phyloP scores from a whole-genome alignment of 2,113 vertebrate genomes.

The Ardeotis arabs region DNA sequence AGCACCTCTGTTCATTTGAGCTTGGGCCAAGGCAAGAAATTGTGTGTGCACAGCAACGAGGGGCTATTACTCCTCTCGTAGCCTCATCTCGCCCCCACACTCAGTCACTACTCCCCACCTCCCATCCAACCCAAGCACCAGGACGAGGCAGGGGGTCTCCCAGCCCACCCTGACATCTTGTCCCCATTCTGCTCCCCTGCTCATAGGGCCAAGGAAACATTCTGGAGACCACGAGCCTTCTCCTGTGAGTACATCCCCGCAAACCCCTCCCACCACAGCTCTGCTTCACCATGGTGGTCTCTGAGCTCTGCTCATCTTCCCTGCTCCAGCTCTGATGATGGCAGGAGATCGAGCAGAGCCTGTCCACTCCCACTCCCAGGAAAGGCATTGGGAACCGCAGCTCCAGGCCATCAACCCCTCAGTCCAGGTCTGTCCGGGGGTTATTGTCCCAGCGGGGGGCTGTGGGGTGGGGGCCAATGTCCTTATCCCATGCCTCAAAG shows the following conservation, averaged over 20 bases:
- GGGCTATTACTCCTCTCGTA: neutral
- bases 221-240: constrained; percentile 29
- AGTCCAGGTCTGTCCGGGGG: neutral
- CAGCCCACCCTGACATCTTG: neutral
- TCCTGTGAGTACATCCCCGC: constrained; percentile 37
- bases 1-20: neutral
- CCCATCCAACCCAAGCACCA: fast-evolving
- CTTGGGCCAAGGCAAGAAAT: neutral
- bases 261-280: neutral
- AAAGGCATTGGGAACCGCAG: neutral
- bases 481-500: neutral
- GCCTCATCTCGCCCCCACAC: neutral
- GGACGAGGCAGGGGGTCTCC: neutral
- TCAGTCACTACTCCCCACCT: neutral
- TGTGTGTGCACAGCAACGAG: neutral
- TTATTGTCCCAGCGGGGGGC: neutral
- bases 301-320: neutral
- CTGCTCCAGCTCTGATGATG: neutral
- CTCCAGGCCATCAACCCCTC: constrained; percentile 20
- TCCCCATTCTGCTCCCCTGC: neutral
- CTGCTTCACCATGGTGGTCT: neutral
- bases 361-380: neutral
- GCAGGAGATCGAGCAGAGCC: neutral
- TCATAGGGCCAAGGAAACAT: constrained; percentile 12
- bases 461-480: neutral